Evolutionary conservation across 2,113 vertebrate genomes (phyloP).

Genomic region (Pelodiscus sinensis): DNA sequence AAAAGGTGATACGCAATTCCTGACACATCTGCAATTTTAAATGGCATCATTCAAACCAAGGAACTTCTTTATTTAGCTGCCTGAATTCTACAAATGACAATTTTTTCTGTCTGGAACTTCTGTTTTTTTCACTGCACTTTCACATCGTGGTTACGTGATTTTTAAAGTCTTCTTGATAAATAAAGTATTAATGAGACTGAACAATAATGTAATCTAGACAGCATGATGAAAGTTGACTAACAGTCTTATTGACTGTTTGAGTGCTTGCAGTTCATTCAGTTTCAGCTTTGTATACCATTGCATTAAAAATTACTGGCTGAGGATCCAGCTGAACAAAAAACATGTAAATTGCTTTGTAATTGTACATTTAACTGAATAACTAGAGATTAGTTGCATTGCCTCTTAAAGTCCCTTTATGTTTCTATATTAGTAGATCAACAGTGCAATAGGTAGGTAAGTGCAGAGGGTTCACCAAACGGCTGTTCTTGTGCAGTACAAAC

Average conservation of each 20-base stretch:
- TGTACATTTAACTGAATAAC: not conserved
- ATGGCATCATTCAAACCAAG: rapidly evolving
- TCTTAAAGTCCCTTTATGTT: not conserved
- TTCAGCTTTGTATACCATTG: rapidly evolving
- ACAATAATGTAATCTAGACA: not conserved
- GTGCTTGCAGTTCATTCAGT: not conserved
- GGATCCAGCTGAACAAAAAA: not conserved
- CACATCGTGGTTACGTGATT: not conserved
- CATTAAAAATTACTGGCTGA: not conserved
- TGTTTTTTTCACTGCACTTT: not conserved
- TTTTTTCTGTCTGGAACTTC: not conserved
- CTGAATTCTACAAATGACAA: rapidly evolving
- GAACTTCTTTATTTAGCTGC: rapidly evolving
- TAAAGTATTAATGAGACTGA: too few relatives aligned
- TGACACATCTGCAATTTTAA: not conserved
- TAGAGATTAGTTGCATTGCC: not conserved
- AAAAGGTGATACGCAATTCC: not conserved
- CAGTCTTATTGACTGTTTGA: not conserved
- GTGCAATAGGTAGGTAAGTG: rapidly evolving
- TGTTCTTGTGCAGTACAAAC: not conserved
- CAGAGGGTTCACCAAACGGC: not conserved
- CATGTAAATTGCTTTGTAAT: not conserved
- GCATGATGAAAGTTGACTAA: not conserved
- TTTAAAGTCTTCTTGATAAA: rapidly evolving
- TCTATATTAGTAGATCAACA: not conserved